Evolutionary conservation across 1,140 invertebrate genomes (phyloP).

Genomic region (Sweltsa coloradensis): DNA sequence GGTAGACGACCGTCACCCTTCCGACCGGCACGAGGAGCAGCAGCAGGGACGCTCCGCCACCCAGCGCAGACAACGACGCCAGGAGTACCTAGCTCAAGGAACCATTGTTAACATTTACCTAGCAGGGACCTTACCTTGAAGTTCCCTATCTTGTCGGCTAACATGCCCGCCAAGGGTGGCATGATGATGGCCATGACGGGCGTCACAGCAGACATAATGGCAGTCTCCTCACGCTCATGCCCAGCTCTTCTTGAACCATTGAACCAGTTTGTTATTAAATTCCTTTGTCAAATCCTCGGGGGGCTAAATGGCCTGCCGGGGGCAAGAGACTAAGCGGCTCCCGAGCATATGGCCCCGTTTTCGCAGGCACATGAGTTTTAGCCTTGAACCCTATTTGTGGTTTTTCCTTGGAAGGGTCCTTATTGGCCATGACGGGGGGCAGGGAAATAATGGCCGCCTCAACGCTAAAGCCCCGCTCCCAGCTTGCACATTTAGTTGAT

Average conservation of each 20-base stretch:
- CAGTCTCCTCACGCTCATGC: constrained; percentile 71
- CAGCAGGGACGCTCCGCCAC: constrained; percentile 50
- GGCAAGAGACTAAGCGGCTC: too few relatives aligned
- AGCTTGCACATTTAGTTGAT: too few relatives aligned
- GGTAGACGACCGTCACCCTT: constrained; percentile 48
- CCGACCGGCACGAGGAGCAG: constrained; percentile 57
- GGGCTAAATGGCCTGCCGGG: constrained; percentile 65
- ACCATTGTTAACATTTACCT: too few relatives aligned
- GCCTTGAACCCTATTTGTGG: too few relatives aligned
- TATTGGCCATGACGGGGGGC: too few relatives aligned
- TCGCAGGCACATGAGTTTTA: too few relatives aligned
- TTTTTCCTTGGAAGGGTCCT: too few relatives aligned
- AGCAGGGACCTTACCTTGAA: constrained; percentile 53
- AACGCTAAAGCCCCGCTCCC: too few relatives aligned
- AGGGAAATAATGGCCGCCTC: too few relatives aligned
- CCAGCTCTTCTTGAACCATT: constrained; percentile 64
- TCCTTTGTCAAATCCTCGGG: constrained; percentile 77
- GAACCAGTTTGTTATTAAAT: too few relatives aligned
- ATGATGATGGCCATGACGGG: constrained; percentile 65
- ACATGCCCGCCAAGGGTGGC: constrained; percentile 61
- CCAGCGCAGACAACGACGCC: constrained; percentile 50
- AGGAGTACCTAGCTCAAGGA: constrained; percentile 42
- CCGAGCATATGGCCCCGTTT: too few relatives aligned
- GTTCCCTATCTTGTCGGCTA: constrained; percentile 68
- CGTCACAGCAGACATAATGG: constrained; percentile 72